phyloP scores from a whole-genome alignment of 2,113 vertebrate genomes.

The Pagrus major region DNA sequence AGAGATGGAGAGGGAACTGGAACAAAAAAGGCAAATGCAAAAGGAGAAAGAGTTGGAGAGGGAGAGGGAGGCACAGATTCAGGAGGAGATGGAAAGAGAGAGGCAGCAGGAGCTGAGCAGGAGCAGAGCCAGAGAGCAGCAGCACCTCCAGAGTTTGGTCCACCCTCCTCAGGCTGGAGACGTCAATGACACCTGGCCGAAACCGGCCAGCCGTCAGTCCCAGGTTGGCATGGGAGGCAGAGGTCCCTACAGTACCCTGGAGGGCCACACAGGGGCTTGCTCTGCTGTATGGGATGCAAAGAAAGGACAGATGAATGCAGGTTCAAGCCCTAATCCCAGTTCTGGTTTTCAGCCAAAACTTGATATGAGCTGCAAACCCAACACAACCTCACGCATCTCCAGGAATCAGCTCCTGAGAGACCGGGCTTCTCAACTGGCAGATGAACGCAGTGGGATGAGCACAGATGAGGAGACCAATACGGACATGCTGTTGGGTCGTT shows the following conservation, averaged over 20 bases:
- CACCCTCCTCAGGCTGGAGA: slow-evolving; percentile 77
- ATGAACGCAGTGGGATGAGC: slow-evolving; percentile 83
- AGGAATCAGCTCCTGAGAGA: slow-evolving; percentile 83
- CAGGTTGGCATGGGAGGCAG: slow-evolving; percentile 59
- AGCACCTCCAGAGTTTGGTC: slow-evolving; percentile 68
- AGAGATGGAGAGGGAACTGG: slow-evolving; percentile 67
- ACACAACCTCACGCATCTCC: slow-evolving; percentile 58
- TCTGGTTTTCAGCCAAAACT: slow-evolving; percentile 52
- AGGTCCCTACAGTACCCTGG: slow-evolving; percentile 83
- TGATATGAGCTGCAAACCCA: slow-evolving; percentile 55
- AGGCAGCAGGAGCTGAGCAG: slow-evolving; percentile 61
- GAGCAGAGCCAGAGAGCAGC: slow-evolving; percentile 59
- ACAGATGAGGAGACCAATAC: slow-evolving; percentile 82
- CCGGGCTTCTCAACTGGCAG: slow-evolving; percentile 77
- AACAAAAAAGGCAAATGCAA: slow-evolving; percentile 66
- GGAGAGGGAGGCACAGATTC: slow-evolving; percentile 60
- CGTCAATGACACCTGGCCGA: slow-evolving; percentile 85
- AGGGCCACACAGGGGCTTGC: slow-evolving; percentile 67
- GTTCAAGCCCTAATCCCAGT: slow-evolving; percentile 46
- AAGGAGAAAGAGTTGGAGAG: slow-evolving; percentile 54
- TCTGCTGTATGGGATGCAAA: slow-evolving; percentile 45
- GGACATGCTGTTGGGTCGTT: slow-evolving; percentile 80
- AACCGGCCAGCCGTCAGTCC: slow-evolving; percentile 76
- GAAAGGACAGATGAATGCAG: slow-evolving; percentile 44
- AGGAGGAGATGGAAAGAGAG: slow-evolving; percentile 65